phyloP scores from a whole-genome alignment of 1,140 invertebrate species.

The Sesamia nonagrioides region DNA sequence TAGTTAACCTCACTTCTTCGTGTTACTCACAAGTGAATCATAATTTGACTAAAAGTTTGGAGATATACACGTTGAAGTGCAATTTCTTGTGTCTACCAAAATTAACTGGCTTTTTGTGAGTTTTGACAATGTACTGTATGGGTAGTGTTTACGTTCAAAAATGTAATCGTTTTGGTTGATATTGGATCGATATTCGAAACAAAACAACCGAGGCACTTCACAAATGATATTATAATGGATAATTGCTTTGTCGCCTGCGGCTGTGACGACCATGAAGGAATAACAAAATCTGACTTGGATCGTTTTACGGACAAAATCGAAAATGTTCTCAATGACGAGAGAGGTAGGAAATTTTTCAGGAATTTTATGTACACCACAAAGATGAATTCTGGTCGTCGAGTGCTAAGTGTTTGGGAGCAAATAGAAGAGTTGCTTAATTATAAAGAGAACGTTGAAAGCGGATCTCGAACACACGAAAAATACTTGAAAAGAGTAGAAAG shows the following conservation, averaged over 20 bases:
- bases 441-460: slow-evolving; percentile 67
- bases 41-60: background rate
- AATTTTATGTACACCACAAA: slow-evolving; percentile 83
- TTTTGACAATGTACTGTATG: background rate
- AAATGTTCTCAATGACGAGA: slow-evolving; percentile 84
- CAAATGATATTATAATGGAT: slow-evolving; percentile 78
- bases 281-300: slow-evolving; percentile 84
- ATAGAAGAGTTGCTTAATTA: slow-evolving; percentile 74
- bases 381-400: slow-evolving; percentile 73
- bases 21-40: slow-evolving; percentile 66
- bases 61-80: background rate
- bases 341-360: slow-evolving; percentile 80
- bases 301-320: slow-evolving; percentile 86
- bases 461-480: slow-evolving; percentile 55
- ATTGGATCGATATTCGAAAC: slow-evolving; percentile 21
- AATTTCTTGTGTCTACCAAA: background rate
- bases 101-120: background rate
- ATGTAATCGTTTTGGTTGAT: background rate
- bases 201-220: slow-evolving; percentile 53
- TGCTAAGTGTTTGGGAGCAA: slow-evolving; percentile 81
- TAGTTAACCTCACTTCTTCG: slow-evolving; percentile 76
- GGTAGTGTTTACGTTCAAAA: background rate
- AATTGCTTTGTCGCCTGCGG: slow-evolving; percentile 84
- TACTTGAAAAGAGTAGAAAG: slow-evolving; percentile 71
- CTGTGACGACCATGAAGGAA: slow-evolving; percentile 79